Conservation (phyloP, 2,797 vertebrate species). For the Gobionotothen gibberifrons region DNA sequence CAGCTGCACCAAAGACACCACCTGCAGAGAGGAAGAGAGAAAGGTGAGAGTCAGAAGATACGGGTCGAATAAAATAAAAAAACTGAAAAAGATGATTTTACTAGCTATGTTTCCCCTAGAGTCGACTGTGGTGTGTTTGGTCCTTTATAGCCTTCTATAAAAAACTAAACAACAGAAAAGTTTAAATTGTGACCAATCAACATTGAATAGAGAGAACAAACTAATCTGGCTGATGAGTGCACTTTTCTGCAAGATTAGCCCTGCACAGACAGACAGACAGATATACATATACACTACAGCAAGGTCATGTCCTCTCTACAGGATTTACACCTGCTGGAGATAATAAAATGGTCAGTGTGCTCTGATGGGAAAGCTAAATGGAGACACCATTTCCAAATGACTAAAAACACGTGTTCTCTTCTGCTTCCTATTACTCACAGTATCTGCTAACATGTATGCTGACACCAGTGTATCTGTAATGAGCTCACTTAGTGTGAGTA, state of each 20-base stretch:
- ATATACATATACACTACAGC: no score
- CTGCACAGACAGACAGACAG: no score
- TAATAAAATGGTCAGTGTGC: no score
- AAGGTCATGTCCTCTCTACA: no score
- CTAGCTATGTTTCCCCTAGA: background rate
- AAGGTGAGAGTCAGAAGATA: background rate
- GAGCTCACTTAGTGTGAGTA: background rate
- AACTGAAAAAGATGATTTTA: background rate
- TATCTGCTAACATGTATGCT: background rate
- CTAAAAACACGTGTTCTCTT: background rate
- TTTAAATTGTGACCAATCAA: no score
- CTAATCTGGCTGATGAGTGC: no score
- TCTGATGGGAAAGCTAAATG: background rate
- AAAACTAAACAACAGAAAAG: no score
- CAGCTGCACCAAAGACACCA: conserved; percentile 94
- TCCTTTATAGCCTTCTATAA: background rate
- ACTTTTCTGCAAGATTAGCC: no score
- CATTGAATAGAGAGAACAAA: no score
- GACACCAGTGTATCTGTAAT: background rate
- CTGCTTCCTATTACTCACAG: background rate
- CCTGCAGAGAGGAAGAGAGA: conserved; percentile 78
- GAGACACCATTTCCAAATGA: background rate
- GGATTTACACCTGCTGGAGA: no score
- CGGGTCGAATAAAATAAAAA: background rate
- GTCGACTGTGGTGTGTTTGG: background rate